These are phyloP conservation scores for Gymnorhina tibicen DNA, from an alignment of 2,113 vertebrate species.

Conservation along the genomic window DNA sequence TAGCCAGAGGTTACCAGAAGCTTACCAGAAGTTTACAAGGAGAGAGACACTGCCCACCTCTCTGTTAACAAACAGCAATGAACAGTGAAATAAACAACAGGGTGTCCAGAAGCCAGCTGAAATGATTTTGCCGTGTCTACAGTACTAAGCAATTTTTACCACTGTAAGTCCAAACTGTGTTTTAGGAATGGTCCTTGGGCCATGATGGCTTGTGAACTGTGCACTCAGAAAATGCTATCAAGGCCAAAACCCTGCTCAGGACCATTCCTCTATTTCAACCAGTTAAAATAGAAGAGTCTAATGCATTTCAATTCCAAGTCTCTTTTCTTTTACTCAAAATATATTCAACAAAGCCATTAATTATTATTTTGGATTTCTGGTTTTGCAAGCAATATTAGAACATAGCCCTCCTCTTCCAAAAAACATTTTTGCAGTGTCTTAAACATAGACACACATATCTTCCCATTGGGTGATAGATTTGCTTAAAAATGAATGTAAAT, in stretches of 20 bases:
- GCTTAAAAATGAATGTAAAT: not conserved
- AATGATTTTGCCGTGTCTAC: not conserved
- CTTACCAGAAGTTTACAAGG: not conserved
- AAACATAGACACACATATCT: not conserved
- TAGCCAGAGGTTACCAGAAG: not conserved
- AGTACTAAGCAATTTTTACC: not conserved
- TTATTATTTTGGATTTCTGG: not conserved
- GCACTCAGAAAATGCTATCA: not conserved
- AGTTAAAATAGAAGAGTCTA: not conserved
- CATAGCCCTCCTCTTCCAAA: not conserved
- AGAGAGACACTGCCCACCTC: not conserved
- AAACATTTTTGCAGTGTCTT: not conserved
- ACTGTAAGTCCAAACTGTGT: not conserved
- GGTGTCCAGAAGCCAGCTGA: not conserved
- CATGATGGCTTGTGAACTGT: not conserved
- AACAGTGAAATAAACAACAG: not conserved
- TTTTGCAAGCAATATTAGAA: not conserved
- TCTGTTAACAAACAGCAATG: not conserved
- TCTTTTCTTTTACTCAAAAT: not conserved
- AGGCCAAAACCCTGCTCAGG: not conserved
- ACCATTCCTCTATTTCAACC: not conserved
- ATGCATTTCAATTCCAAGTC: not conserved
- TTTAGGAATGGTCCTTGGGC: not conserved
- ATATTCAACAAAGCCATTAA: not conserved
- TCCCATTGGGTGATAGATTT: not conserved